Evolutionary conservation across 2,797 vertebrate species (phyloP).

Genomic region (Phoeniculus purpureus): DNA sequence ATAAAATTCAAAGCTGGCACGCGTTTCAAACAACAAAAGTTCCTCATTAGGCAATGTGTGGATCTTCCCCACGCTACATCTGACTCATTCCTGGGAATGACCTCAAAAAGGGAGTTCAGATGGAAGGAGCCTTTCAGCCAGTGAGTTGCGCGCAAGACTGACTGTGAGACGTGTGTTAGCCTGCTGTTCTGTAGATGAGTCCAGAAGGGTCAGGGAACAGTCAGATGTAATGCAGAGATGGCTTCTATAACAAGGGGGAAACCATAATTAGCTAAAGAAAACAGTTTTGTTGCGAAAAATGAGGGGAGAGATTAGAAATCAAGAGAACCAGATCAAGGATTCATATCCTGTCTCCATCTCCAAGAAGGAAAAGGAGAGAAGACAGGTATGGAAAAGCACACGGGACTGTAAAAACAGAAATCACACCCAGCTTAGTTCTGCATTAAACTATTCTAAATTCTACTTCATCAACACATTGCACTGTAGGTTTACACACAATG

Average conservation of each 20-base stretch:
- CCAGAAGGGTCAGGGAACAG: neutral
- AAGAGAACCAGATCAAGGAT: neutral
- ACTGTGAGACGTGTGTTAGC: neutral
- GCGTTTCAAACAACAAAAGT: conserved; percentile 20
- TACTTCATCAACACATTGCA: neutral
- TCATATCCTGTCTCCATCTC: neutral
- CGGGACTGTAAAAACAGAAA: neutral
- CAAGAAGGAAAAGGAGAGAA: neutral
- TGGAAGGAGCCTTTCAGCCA: conserved; percentile 37
- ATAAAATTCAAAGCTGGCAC: conserved; percentile 50
- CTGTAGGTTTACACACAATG: neutral
- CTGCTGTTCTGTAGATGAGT: conserved; percentile 6
- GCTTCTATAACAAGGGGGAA: neutral
- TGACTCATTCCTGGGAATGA: conserved; percentile 54
- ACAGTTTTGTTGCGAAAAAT: neutral
- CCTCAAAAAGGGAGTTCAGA: conserved; percentile 44
- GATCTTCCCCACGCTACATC: neutral
- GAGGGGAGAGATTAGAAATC: neutral
- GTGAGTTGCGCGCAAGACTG: neutral
- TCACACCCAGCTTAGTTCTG: neutral
- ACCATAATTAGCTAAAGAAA: neutral
- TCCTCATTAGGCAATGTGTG: conserved; percentile 19
- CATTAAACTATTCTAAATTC: neutral
- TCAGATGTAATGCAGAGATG: neutral
- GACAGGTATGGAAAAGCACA: neutral